Conservation (phyloP, 1,140 invertebrate species). For the Drosophila equinoxialis region DNA sequence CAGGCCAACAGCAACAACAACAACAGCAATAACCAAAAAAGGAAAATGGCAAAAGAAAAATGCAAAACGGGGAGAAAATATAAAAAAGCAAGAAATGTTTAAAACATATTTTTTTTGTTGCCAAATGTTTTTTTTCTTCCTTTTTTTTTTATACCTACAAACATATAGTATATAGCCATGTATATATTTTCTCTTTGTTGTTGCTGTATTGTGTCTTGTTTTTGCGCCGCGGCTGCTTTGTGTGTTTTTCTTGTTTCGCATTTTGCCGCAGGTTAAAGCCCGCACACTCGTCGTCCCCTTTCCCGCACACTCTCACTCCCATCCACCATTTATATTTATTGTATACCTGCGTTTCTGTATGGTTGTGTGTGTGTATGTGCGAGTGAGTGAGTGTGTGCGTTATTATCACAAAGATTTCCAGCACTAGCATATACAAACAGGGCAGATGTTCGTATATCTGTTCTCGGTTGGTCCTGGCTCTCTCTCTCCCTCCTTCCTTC, state of each 20-base stretch:
- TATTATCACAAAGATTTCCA: constrained; percentile 71
- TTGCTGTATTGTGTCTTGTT: constrained; percentile 29
- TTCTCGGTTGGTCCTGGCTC: constrained; percentile 3
- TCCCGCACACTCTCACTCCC: constrained; percentile 1
- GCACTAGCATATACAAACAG: constrained; percentile 29
- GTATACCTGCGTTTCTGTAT: constrained; percentile 28
- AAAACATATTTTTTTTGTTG: constrained; percentile 73
- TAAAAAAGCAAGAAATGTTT: constrained; percentile 63
- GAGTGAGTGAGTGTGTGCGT: constrained; percentile 37
- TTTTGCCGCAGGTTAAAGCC: constrained; percentile 71
- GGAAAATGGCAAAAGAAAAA: constrained; percentile 39
- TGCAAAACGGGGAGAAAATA: constrained; percentile 53
- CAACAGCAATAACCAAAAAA: not conserved
- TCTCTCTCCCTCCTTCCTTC: too few species aligned
- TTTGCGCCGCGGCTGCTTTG: constrained; percentile 50
- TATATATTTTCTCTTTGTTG: constrained; percentile 5
- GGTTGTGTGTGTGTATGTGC: constrained; percentile 26
- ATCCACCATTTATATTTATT: constrained; percentile 50
- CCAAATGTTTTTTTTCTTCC: constrained; percentile 36
- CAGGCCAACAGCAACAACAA: not conserved
- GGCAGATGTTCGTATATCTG: constrained; percentile 41
- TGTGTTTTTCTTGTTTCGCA: constrained; percentile 48
- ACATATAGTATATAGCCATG: not conserved
- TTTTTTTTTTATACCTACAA: constrained; percentile 13
- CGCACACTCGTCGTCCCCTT: constrained; percentile 25